phyloP scores from a whole-genome alignment of 1,140 invertebrate species.

The Eupristina koningsbergeri region DNA sequence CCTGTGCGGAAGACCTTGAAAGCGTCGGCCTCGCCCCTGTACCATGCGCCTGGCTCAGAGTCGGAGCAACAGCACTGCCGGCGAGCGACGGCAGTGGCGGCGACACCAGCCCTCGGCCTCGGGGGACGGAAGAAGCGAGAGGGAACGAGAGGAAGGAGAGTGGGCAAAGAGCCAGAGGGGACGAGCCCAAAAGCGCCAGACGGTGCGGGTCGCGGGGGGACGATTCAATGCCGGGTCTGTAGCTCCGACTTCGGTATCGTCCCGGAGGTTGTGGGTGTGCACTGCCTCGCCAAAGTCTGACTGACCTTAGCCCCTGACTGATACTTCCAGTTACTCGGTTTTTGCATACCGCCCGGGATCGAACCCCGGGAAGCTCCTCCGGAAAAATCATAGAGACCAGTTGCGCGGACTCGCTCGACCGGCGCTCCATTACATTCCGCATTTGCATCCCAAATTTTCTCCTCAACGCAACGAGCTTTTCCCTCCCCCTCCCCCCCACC shows the following conservation, averaged over 20 bases:
- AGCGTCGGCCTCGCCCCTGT: slow-evolving; percentile 5
- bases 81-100: not conserved
- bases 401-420: no score
- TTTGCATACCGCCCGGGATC: not conserved
- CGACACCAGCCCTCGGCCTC: not conserved
- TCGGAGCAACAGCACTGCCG: not conserved
- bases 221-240: not conserved
- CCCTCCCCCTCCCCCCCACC: no score
- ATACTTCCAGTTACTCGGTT: not conserved
- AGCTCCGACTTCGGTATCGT: no score
- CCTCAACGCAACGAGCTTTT: no score
- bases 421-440: no score
- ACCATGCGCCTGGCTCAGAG: not conserved
- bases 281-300: no score
- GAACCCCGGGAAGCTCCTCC: no score
- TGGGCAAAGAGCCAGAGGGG: not conserved
- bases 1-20: slow-evolving; percentile 33
- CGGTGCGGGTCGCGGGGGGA: not conserved
- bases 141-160: no score
- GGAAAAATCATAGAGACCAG: no score
- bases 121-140: not conserved
- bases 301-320: not conserved
- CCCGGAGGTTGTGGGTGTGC: not conserved
- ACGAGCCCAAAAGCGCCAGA: slow-evolving; percentile 7
- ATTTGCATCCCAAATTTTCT: no score